phyloP scores from a whole-genome alignment of 2,113 vertebrate genomes.

The Corythaixoides concolor region DNA sequence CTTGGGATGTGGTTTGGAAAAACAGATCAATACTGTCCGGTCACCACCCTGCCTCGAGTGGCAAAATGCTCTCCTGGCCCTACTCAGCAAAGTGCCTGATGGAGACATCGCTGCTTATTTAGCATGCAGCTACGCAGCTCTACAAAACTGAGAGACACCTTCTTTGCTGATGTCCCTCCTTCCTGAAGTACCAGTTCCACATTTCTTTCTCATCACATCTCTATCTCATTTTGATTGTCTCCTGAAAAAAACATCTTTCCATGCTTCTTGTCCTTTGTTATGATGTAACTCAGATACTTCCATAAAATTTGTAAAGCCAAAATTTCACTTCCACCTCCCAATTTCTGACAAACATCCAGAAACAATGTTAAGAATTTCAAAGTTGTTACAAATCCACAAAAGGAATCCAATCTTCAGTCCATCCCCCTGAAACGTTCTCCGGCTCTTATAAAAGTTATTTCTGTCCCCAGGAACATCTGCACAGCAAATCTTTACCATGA shows the following conservation, averaged over 20 bases:
- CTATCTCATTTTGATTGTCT: not conserved
- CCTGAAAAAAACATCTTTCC: not conserved
- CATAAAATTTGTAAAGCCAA: not conserved
- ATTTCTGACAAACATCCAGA: not conserved
- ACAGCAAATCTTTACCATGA: not conserved
- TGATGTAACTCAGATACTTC: not conserved
- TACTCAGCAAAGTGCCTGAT: not conserved
- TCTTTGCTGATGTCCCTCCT: not conserved
- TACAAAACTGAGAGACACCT: not conserved
- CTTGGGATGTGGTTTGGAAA: not conserved
- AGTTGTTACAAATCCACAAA: not conserved
- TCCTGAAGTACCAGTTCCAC: not conserved
- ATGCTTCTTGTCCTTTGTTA: not conserved
- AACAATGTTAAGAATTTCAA: not conserved
- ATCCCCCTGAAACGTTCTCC: not conserved
- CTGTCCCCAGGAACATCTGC: not conserved
- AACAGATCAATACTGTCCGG: not conserved
- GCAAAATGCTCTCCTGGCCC: not conserved
- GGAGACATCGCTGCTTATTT: not conserved
- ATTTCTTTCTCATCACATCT: not conserved
- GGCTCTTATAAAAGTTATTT: not conserved
- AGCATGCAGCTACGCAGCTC: not conserved
- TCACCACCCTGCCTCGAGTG: not conserved
- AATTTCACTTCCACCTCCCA: not conserved
- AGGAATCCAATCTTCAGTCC: not conserved